phyloP scores from a whole-genome alignment of 1,140 invertebrate genomes.

The Bicyclus anynana region DNA sequence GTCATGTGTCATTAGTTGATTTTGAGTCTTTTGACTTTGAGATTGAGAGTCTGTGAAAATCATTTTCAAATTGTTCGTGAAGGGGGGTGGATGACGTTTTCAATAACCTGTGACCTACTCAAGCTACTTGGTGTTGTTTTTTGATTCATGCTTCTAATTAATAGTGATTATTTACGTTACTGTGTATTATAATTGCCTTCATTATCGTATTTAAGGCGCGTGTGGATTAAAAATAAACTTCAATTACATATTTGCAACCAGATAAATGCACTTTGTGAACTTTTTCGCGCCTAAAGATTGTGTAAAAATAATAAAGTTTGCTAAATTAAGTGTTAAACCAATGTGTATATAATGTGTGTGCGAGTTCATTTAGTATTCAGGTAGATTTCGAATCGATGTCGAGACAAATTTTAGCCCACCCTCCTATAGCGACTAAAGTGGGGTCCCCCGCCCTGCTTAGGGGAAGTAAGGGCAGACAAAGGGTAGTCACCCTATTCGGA shows the following conservation, averaged over 20 bases:
- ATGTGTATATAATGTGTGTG: no score
- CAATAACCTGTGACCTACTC: neutral
- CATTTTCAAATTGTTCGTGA: conserved; percentile 13
- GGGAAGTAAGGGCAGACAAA: conserved; percentile 69
- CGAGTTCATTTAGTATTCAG: conserved; percentile 10
- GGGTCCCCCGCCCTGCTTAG: conserved; percentile 65
- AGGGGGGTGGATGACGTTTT: conserved; percentile 14
- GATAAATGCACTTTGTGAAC: neutral
- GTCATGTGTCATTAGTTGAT: neutral
- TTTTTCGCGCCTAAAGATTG: conserved; percentile 6
- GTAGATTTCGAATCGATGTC: conserved; percentile 23
- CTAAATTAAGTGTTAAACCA: no score
- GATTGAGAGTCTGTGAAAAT: conserved; percentile 12
- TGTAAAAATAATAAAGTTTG: neutral
- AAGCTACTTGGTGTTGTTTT: neutral
- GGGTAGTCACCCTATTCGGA: conserved; percentile 70
- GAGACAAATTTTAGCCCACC: conserved; percentile 47
- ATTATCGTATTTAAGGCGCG: no score
- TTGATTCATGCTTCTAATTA: neutral
- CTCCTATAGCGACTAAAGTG: conserved; percentile 57
- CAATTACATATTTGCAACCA: neutral
- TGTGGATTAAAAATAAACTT: no score
- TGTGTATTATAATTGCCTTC: no score
- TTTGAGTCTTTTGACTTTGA: no score
- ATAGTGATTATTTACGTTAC: neutral